Evolutionary conservation across 1,140 invertebrate genomes (phyloP).

Genomic region (Propsilocerus akamusi): DNA sequence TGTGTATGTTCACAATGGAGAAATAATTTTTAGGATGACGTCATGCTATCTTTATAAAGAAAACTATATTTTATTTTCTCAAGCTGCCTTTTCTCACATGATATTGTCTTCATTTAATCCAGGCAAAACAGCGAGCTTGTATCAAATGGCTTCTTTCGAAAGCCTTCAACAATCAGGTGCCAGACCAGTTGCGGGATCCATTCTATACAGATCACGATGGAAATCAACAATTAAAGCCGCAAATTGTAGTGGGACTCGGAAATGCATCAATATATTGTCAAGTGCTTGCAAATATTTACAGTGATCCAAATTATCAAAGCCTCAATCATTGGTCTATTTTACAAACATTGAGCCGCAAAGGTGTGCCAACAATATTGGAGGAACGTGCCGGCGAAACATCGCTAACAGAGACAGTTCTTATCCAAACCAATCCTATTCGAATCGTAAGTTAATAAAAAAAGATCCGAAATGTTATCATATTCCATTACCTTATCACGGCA

Average conservation of each 20-base stretch:
- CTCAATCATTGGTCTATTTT: conserved; percentile 87
- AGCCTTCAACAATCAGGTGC: conserved; percentile 89
- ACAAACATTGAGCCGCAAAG: conserved; percentile 80
- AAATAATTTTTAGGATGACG: not conserved
- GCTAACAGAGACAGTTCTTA: conserved; percentile 88
- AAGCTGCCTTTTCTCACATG: not conserved
- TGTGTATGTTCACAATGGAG: conserved; percentile 3
- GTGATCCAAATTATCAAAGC: conserved; percentile 88
- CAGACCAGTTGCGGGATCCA: conserved; percentile 81
- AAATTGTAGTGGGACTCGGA: conserved; percentile 76
- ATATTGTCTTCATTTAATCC: conserved; percentile 26
- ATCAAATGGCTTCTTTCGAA: conserved; percentile 95
- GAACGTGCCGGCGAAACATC: conserved; percentile 64
- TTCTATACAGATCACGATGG: conserved; percentile 93
- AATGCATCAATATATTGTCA: conserved; percentile 93
- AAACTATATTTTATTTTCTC: not conserved
- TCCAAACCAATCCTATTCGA: conserved; percentile 87
- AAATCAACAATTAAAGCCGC: conserved; percentile 82
- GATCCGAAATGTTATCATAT: not conserved
- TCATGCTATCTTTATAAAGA: conserved; percentile 1
- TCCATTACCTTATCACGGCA: not conserved
- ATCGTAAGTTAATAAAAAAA: conserved; percentile 44
- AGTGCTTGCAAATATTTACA: conserved; percentile 89
- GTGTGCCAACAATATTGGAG: conserved; percentile 46
- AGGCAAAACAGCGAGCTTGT: conserved; percentile 94